phyloP scores from a whole-genome alignment of 2,797 vertebrate genomes.

The Nannoperca obscura region DNA sequence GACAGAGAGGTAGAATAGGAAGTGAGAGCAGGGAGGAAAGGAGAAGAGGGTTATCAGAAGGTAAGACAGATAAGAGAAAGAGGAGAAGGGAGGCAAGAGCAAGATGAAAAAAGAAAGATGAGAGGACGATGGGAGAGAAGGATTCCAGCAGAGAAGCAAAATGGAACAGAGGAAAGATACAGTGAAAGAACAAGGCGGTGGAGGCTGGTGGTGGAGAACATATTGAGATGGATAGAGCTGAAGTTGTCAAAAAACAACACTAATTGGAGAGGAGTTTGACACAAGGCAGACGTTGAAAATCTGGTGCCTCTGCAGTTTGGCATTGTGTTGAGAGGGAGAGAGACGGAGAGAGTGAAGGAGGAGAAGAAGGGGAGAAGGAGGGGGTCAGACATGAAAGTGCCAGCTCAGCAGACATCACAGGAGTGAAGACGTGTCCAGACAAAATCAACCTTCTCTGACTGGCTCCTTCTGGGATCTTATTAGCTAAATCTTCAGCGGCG shows the following conservation, averaged over 20 bases:
- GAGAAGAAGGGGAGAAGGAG: not conserved
- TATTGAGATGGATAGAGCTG: constrained; percentile 29
- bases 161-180: not conserved
- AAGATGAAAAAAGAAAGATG: constrained; percentile 28
- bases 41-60: constrained; percentile 41
- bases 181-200: not conserved
- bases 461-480: constrained; percentile 50
- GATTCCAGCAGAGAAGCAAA: not conserved
- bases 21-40: constrained; percentile 28
- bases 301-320: constrained; percentile 55
- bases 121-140: not conserved
- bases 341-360: not conserved
- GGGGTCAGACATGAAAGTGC: constrained; percentile 48
- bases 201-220: constrained; percentile 12
- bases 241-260: constrained; percentile 49
- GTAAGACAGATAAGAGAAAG: constrained; percentile 37
- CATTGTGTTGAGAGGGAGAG: constrained; percentile 20
- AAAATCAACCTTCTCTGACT: constrained; percentile 44
- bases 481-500: constrained; percentile 15
- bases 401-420: constrained; percentile 52
- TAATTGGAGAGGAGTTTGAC: constrained; percentile 64
- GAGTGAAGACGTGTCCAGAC: constrained; percentile 45
- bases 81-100: constrained; percentile 13
- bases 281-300: constrained; percentile 33
- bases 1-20: constrained; percentile 7